These are phyloP conservation scores for Nasonia oneida DNA, from an alignment of 2,888 invertebrate genomes.

Conservation along the genomic window DNA sequence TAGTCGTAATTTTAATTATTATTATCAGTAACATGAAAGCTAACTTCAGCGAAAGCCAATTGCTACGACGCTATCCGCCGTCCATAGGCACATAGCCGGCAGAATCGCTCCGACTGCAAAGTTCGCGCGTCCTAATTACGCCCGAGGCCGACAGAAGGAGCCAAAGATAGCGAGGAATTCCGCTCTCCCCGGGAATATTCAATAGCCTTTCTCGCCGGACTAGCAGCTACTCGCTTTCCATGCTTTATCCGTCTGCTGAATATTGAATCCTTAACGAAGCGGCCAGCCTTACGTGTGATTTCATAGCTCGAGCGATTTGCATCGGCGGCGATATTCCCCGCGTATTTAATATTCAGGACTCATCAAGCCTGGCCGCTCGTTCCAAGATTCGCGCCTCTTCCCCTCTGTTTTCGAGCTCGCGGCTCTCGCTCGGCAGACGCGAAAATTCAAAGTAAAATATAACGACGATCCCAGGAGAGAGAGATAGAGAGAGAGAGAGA, in stretches of 20 bases:
- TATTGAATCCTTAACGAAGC: constrained; percentile 57
- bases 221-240: constrained; percentile 47
- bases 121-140: constrained; percentile 10
- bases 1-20: not conserved
- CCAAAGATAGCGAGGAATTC: not conserved
- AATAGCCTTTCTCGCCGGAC: constrained; percentile 8
- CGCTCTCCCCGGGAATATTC: not conserved
- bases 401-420: not conserved
- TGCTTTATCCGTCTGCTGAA: constrained; percentile 39
- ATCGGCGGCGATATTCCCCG: constrained; percentile 18
- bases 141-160: not conserved
- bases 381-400: not conserved
- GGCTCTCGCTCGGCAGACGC: not conserved
- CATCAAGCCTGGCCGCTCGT: constrained; percentile 14
- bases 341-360: constrained; percentile 48
- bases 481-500: not conserved
- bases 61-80: not conserved
- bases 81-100: not conserved
- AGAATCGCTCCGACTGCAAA: not conserved
- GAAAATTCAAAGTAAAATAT: constrained; percentile 5
- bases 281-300: constrained; percentile 31
- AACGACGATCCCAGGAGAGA: not conserved
- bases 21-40: not conserved
- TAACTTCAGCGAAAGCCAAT: not conserved
- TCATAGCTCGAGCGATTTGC: constrained; percentile 31